These are phyloP conservation scores for Zygogramma bicolorata DNA, from an alignment of 2,888 invertebrate genomes.

Conservation along the genomic window DNA sequence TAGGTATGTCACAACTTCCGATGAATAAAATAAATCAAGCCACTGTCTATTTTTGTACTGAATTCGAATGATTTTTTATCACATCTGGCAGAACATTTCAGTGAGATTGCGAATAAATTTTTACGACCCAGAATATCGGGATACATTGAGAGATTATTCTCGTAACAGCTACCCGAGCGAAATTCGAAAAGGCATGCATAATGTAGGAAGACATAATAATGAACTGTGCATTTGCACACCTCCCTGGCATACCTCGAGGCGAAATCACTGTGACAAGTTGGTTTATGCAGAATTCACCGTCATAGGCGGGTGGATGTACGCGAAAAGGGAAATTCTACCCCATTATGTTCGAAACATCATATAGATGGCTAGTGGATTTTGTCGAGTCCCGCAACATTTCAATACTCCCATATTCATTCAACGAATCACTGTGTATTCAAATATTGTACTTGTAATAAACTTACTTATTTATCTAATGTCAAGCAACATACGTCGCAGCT, in stretches of 20 bases:
- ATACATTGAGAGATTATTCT: not conserved
- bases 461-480: too few species aligned
- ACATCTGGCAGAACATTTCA: not conserved
- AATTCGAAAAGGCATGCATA: constrained; percentile 24
- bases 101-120: too few species aligned
- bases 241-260: constrained; percentile 22
- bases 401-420: too few species aligned
- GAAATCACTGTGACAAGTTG: constrained; percentile 31
- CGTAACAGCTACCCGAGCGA: not conserved
- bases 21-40: too few species aligned
- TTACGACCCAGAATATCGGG: not conserved
- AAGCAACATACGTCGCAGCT: too few species aligned
- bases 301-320: not conserved
- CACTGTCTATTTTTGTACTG: not conserved
- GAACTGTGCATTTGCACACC: constrained; percentile 24
- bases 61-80: not conserved
- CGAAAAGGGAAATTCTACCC: too few species aligned
- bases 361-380: too few species aligned
- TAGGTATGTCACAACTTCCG: too few species aligned
- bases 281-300: not conserved
- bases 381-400: too few species aligned
- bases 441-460: too few species aligned
- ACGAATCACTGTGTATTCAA: too few species aligned
- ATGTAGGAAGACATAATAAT: constrained; percentile 25
- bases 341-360: too few species aligned